Conservation (phyloP, 2,113 vertebrate species). For the Pterocles gutturalis region DNA sequence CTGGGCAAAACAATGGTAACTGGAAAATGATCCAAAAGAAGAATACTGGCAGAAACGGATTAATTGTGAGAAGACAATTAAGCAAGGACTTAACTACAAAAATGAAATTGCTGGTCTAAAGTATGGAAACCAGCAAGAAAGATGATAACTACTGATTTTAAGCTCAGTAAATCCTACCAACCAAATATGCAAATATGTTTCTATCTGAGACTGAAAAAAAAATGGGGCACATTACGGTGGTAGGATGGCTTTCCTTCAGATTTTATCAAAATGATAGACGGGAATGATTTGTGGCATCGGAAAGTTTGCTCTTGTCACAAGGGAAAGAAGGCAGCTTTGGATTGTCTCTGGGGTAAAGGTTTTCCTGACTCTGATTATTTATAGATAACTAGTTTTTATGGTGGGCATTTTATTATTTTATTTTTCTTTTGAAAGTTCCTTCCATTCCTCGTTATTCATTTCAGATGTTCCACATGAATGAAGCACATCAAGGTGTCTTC, state of each 20-base stretch:
- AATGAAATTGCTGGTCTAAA: not conserved
- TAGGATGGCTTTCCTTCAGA: not conserved
- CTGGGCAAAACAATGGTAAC: not conserved
- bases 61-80: not conserved
- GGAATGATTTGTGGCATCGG: slow-evolving; percentile 27
- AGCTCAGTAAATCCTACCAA: not conserved
- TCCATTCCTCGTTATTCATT: not conserved
- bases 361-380: slow-evolving; percentile 48
- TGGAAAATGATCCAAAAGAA: not conserved
- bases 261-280: not conserved
- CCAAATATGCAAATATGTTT: not conserved
- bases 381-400: slow-evolving; percentile 49
- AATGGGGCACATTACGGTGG: accelerated
- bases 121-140: not conserved
- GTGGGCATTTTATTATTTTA: slow-evolving; percentile 25
- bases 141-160: not conserved
- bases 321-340: slow-evolving; percentile 22
- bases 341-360: slow-evolving; percentile 26
- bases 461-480: slow-evolving; percentile 39
- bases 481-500: not conserved
- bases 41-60: not conserved
- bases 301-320: slow-evolving; percentile 47
- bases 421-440: slow-evolving; percentile 48
- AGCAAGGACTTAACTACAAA: not conserved
- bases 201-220: not conserved